Conservation (phyloP, 2,113 vertebrate genomes). For the Opisthocomus hoazin region DNA sequence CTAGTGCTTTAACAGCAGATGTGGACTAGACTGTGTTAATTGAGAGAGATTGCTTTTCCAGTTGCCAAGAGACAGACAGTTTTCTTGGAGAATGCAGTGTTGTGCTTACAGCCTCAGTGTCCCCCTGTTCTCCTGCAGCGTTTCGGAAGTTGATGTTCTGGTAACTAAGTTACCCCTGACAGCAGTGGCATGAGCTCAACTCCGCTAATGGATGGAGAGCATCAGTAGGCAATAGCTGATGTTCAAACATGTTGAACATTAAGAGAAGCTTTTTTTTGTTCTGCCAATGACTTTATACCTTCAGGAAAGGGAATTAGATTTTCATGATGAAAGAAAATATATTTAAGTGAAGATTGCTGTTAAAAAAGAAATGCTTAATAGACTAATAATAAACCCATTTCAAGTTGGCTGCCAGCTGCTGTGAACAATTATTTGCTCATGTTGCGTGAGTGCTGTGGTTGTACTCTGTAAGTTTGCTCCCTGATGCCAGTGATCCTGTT, state of each 20-base stretch:
- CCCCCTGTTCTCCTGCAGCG: constrained; percentile 33
- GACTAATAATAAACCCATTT: neutral
- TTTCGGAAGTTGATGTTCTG: constrained; percentile 18
- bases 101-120: constrained; percentile 40
- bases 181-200: neutral
- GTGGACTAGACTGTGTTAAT: constrained; percentile 56
- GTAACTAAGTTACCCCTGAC: neutral
- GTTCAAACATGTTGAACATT: neutral
- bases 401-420: neutral
- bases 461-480: neutral
- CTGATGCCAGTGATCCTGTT: neutral
- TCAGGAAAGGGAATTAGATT: constrained; percentile 7
- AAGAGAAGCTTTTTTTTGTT: neutral
- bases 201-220: neutral
- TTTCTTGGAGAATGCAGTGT: constrained; percentile 54
- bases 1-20: constrained; percentile 60
- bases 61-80: constrained; percentile 70
- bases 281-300: neutral
- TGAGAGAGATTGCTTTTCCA: constrained; percentile 65
- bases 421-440: neutral
- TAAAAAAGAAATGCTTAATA: neutral
- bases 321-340: neutral
- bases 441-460: neutral
- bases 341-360: neutral
- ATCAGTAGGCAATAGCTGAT: neutral